These are phyloP conservation scores for Kryptolebias ocellatus DNA, from an alignment of 2,797 vertebrate species.

Conservation along the genomic window DNA sequence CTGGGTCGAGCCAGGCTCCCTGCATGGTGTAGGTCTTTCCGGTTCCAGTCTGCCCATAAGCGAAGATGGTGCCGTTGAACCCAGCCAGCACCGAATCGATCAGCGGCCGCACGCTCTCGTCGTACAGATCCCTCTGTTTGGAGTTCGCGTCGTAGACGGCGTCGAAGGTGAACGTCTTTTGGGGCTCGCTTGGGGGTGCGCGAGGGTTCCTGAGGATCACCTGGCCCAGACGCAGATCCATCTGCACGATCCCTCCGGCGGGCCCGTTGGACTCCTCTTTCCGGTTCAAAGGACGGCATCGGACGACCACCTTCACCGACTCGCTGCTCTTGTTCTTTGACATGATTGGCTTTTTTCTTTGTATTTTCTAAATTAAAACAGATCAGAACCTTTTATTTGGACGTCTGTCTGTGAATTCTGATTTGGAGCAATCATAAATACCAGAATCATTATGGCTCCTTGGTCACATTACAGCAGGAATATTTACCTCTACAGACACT, in stretches of 20 bases:
- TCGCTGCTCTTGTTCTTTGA: slow-evolving; percentile 88
- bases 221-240: slow-evolving; percentile 93
- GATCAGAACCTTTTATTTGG: neutral
- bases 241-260: slow-evolving; percentile 83
- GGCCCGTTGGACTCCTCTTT: slow-evolving; percentile 88
- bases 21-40: slow-evolving; percentile 99
- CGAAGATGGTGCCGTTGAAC: slow-evolving; percentile 95
- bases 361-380: neutral
- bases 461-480: slow-evolving; percentile 4
- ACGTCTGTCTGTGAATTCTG: slow-evolving; percentile 21
- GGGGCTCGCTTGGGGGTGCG: slow-evolving; percentile 85
- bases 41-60: slow-evolving; percentile 95
- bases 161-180: slow-evolving; percentile 95
- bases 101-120: slow-evolving; percentile 92
- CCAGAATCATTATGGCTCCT: slow-evolving; percentile 39
- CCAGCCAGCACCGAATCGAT: slow-evolving; percentile 92
- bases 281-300: slow-evolving; percentile 91
- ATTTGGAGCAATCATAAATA: slow-evolving; percentile 33
- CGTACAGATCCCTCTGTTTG: slow-evolving; percentile 92
- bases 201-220: slow-evolving; percentile 92
- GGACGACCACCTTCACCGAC: slow-evolving; percentile 93
- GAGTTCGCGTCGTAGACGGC: slow-evolving; percentile 91
- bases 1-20: slow-evolving; percentile 89
- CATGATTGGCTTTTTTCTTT: slow-evolving; percentile 64
- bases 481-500: slow-evolving; percentile 1